A percentile compares a stretch with the other conserved stretches of the same genome.
phyloP scores from a whole-genome alignment of 2,113 vertebrate species.

The Pelusios castaneus region DNA sequence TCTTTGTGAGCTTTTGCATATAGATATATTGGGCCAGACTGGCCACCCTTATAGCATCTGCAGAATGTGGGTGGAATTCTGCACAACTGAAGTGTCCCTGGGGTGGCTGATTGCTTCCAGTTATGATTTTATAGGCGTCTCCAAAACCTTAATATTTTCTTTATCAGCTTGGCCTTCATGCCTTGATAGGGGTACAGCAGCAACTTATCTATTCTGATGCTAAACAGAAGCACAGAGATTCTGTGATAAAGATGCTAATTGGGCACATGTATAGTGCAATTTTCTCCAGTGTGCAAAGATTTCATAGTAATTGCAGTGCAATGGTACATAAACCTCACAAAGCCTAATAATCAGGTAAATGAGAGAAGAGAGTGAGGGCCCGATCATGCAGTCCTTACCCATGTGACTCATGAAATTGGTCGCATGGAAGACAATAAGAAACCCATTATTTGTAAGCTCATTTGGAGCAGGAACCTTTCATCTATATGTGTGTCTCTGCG shows the following conservation, averaged over 20 bases:
- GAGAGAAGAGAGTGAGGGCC: not conserved
- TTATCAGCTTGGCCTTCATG: not conserved
- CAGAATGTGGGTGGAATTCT: not conserved
- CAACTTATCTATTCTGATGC: not conserved
- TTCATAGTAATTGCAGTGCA: not conserved
- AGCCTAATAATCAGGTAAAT: too few species aligned
- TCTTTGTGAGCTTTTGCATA: not conserved
- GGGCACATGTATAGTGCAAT: not conserved
- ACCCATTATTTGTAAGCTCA: not conserved
- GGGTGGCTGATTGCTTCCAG: not conserved
- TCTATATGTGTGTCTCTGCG: not conserved
- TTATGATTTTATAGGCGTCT: not conserved
- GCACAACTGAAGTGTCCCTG: not conserved
- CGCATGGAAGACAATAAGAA: not conserved
- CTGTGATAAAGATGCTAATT: too few species aligned
- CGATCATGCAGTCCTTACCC: not conserved
- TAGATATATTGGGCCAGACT: not conserved
- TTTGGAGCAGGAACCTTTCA: not conserved
- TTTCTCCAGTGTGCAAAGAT: not conserved
- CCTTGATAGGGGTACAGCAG: not conserved
- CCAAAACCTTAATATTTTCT: not conserved
- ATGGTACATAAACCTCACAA: too few species aligned
- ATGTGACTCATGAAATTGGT: not conserved
- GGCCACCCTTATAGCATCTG: not conserved
- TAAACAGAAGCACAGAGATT: not conserved